Conservation (phyloP, 2,888 invertebrate genomes). For the Drosophila ustulata region DNA sequence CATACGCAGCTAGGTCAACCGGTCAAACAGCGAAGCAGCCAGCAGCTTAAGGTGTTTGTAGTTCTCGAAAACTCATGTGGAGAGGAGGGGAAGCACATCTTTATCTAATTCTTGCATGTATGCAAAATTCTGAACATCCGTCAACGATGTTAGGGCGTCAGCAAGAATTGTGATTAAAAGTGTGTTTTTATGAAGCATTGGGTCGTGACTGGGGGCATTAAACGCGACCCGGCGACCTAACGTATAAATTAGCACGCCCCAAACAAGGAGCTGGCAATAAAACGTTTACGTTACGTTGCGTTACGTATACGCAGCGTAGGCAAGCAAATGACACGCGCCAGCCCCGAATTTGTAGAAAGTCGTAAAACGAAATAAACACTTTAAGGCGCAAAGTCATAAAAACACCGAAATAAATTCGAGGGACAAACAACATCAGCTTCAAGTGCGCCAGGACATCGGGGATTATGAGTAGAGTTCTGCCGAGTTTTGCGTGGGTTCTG, state of each 20-base stretch:
- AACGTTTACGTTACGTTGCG: slow-evolving; percentile 61
- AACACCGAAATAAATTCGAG: slow-evolving; percentile 62
- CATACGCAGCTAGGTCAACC: slow-evolving; percentile 24
- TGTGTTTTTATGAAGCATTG: slow-evolving; percentile 70
- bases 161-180: slow-evolving; percentile 72
- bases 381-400: slow-evolving; percentile 76
- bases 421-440: slow-evolving; percentile 7
- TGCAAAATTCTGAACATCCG: slow-evolving; percentile 42
- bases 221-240: slow-evolving; percentile 35
- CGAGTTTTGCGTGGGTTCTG: slow-evolving; percentile 12
- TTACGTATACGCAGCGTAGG: slow-evolving; percentile 49
- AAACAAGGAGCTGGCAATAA: slow-evolving; percentile 57
- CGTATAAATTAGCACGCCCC: slow-evolving; percentile 71
- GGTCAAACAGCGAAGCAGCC: slow-evolving; percentile 4
- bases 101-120: slow-evolving; percentile 38
- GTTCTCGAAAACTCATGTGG: neutral
- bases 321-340: slow-evolving; percentile 70
- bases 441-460: neutral
- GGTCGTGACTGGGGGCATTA: slow-evolving; percentile 65
- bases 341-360: slow-evolving; percentile 71
- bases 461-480: slow-evolving; percentile 11
- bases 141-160: slow-evolving; percentile 33
- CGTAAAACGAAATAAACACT: slow-evolving; percentile 78
- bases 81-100: neutral
- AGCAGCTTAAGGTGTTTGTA: slow-evolving; percentile 13